These are phyloP conservation scores for Daubentonia madagascariensis DNA, from an alignment of 2,113 vertebrate genomes.

Conservation along the genomic window DNA sequence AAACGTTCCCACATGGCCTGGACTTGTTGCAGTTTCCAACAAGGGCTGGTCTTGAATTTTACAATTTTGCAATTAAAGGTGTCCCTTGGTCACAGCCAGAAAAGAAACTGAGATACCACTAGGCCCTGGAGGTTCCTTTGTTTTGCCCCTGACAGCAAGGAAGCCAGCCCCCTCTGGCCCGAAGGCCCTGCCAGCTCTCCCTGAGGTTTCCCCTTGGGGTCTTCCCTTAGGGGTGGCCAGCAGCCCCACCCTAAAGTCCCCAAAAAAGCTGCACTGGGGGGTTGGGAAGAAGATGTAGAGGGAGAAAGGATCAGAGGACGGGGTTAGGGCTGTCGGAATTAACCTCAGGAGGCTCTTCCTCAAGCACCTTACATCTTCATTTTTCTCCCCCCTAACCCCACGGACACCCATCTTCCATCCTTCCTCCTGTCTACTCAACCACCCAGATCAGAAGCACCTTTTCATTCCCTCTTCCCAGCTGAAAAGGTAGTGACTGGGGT, in stretches of 20 bases:
- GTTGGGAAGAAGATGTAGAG: neutral
- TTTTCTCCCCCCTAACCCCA: neutral
- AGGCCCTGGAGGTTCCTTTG: conserved; percentile 58
- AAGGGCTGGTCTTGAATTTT: conserved; percentile 70
- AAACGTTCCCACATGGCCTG: conserved; percentile 77
- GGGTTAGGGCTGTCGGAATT: neutral
- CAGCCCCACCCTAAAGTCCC: neutral
- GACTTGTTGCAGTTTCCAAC: conserved; percentile 67
- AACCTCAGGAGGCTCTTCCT: neutral
- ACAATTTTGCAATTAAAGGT: conserved; percentile 64
- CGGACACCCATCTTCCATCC: neutral
- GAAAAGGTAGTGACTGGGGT: conserved; percentile 37
- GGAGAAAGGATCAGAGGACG: neutral
- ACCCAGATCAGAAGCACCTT: neutral
- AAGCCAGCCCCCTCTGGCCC: neutral
- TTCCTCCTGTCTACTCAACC: neutral
- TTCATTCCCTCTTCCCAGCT: conserved; percentile 33
- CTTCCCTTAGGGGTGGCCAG: neutral
- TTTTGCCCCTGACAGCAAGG: conserved; percentile 42
- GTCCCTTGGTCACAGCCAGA: conserved; percentile 55
- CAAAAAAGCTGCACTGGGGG: neutral
- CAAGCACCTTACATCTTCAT: neutral
- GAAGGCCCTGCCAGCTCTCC: neutral
- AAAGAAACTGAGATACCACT: conserved; percentile 63
- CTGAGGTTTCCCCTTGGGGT: neutral